Base-by-base conservation (phyloP, 2,797 vertebrate genomes). In the Poecilia velifera region DNA sequence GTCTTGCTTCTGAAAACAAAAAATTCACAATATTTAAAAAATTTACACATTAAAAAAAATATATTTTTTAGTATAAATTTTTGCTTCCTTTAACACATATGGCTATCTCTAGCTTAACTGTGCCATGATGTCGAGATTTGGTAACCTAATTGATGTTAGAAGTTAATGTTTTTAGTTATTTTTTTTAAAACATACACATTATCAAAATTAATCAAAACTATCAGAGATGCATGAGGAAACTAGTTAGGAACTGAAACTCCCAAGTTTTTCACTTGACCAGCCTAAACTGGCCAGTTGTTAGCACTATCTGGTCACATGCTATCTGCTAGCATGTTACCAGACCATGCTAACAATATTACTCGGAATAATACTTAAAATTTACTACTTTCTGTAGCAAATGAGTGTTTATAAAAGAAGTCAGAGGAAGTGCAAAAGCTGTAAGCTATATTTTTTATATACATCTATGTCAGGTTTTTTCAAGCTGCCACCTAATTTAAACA, bases 1-100 rank as follows among this genome's bases (percentile, higher is more conserved):
- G 93, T 93, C 43, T 89, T 79, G 55, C 73, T 89, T 85, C 92
- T 96, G 76, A 87, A 93, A 18, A 85, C 4, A 64, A 46, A 82
- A 0, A 84, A 2, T 74, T 77, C n/a, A 76, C 70, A 70, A 28
- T 28, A 43, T 53, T 49, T 1, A 3, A 8, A 43, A 68, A 12
- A 16, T 46, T 16, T 31, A 3, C n/a, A 76, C 45, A 39, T 12
- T 47, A 74, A 25, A 76, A 28, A 18, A 75, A 43, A 9, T 22
- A 25, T 5, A 43, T 47, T 18, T 64, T 64, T 18, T 41, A 41
- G 41, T 41, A 25, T 13, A 62, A 2, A 14, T 6, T 22, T 70
- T 41, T 70, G 22, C 36, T 70, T n/a, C 6, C 10, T 66, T 66
- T 22, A 39, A 66, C 39, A 64, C 31, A 36, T 64, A 16, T 36